Conservation (phyloP, 2,797 vertebrate species). For the Myripristis murdjan region DNA sequence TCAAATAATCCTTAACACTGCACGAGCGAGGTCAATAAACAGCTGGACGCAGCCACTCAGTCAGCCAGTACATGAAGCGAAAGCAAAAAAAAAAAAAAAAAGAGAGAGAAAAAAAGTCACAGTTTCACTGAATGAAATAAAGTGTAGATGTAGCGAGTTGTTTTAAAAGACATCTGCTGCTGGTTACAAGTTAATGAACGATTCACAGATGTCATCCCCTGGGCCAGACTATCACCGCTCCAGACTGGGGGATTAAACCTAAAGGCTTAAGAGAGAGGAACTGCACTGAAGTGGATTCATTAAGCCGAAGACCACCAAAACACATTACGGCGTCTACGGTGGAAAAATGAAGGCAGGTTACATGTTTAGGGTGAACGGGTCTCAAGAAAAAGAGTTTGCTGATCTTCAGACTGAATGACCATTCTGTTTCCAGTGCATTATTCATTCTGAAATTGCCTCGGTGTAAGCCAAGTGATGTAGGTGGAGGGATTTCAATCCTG, state of each 20-base stretch:
- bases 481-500: too few species aligned
- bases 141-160: constrained; percentile 63
- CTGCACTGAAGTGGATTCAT: constrained; percentile 82
- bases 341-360: constrained; percentile 36
- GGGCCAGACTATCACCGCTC: constrained; percentile 83
- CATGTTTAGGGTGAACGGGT: constrained; percentile 16
- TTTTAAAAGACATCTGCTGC: constrained; percentile 84
- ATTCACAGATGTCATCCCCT: constrained; percentile 85
- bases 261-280: constrained; percentile 72
- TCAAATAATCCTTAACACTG: constrained; percentile 26
- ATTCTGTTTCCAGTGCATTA: too few species aligned
- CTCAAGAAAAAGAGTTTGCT: too few species aligned
- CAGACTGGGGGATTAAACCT: constrained; percentile 81
- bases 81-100: constrained; percentile 32
- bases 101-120: constrained; percentile 47
- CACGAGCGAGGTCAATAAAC: constrained; percentile 38
- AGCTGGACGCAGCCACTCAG: background rate
- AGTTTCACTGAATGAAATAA: constrained; percentile 58
- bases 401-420: too few species aligned
- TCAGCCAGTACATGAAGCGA: constrained; percentile 31
- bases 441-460: too few species aligned
- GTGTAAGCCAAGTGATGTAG: too few species aligned
- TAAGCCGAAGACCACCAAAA: constrained; percentile 76
- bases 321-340: constrained; percentile 50
- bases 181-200: constrained; percentile 86